Base-by-base conservation (phyloP, 2,888 invertebrate species). In the Malthinus seriepunctatus region DNA sequence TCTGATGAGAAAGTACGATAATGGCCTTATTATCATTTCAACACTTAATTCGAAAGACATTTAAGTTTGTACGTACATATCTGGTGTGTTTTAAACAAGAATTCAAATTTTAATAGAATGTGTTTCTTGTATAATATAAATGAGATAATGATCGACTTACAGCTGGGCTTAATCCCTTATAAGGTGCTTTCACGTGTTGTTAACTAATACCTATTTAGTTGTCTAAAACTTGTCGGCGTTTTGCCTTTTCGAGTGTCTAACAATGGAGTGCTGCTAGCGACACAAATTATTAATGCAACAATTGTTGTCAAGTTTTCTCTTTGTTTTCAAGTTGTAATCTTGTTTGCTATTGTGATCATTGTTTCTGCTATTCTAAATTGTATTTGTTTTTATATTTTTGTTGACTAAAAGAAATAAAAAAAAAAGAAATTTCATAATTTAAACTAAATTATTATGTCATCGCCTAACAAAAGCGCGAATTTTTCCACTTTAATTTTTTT, bases 111-210 rank as follows among this genome's bases (percentile, higher is more conserved):
- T 56, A 49, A 44, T 55, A 49, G 34, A 56, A 49, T 56, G 32
- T 38, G 14, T 56, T 39, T 49, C 50, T 45, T 23, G 44, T 45
- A 56, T 56, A 50, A 56, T 50, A 44, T 56, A 50, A 48, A 56
- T 37, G 56, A 8, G 56, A 56, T 56, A 56, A 56, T 50, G 56
- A 56, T 56, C 56, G 50, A 50, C 44, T 56, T 56, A 49, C 56
- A 56, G 56, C 56, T 56, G 56, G 31, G 50, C 50, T 56, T 56
- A 56, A 56, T 56, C 46, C 56, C 50, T 56, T 56, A 50, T 50
- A 56, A 56, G 56, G 49, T 56, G 42, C 50, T 56, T 56, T 56
- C 56, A 56, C 37, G 56, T 56, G 56, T 50, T 56, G 56, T 56
- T 56, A 50, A 55, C 55, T 55, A 49, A 50, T 56, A 56, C 56